These are phyloP conservation scores for Myopa testacea DNA, from an alignment of 2,888 invertebrate genomes.

Conservation along the genomic window DNA sequence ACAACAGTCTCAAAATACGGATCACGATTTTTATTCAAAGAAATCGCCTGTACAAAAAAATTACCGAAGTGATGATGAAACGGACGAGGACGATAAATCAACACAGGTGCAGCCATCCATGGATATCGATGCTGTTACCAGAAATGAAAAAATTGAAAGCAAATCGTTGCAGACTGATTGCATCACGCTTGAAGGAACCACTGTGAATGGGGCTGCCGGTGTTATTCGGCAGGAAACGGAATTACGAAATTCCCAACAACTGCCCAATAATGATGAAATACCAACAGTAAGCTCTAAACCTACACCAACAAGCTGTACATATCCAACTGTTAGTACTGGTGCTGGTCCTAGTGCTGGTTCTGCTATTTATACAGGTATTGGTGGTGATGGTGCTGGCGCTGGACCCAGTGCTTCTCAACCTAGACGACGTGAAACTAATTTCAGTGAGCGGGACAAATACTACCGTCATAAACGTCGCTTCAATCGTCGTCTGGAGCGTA, in stretches of 20 bases:
- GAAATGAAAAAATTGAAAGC: background rate
- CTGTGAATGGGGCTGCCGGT: background rate
- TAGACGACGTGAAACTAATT: background rate
- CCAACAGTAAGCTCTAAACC: background rate
- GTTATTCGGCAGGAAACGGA: too few species aligned
- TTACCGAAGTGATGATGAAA: conserved; percentile 47
- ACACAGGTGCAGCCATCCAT: background rate
- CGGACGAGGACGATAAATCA: conserved; percentile 43
- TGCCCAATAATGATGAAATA: background rate
- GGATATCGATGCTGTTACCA: background rate
- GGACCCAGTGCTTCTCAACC: background rate
- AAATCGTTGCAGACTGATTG: background rate
- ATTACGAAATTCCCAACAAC: background rate
- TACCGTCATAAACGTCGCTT: conserved; percentile 62
- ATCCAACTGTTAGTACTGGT: background rate
- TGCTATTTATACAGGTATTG: background rate
- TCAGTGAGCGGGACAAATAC: conserved; percentile 57
- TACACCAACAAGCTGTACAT: background rate
- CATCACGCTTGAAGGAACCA: background rate
- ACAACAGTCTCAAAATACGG: conserved; percentile 51
- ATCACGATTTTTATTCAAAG: conserved; percentile 61
- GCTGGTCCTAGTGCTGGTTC: background rate
- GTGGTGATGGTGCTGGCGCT: background rate
- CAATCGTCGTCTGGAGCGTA: conserved; percentile 60
- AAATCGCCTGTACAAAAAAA: conserved; percentile 43